Evolutionary conservation across 1,140 invertebrate genomes (phyloP), one percentile per base, ranked within the genome.

Genomic region (Linepithema humile): DNA sequence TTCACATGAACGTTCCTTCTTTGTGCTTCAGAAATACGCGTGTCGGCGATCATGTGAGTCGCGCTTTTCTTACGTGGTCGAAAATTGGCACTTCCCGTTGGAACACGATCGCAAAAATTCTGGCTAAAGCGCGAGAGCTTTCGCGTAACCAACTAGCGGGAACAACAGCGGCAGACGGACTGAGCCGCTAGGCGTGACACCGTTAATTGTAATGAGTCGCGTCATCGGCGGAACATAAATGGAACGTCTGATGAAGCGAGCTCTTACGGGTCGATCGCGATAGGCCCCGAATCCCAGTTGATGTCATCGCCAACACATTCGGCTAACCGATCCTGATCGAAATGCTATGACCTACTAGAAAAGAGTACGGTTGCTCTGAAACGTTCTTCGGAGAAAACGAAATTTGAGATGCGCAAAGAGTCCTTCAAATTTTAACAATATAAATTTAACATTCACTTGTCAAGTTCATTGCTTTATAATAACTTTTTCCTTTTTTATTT

Each of bases 121-220:
- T 17, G 15, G 29, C 35, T 35, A 26, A 64, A 26, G 29, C 32
- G 59, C 73, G 43, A 64, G 38, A 72, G 50, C 53, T 32, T 55
- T 87, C 65, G 65, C 73, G 43, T 45, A 74, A 82, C 38, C 70
- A 75, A 29, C 75, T 29, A 57, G 62, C 60, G 75, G 38, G 70
- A 60, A 82, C 29, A 70, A 78, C 50, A 50, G 70, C 83, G 35
- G 57, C 62, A 57, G 69, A 82, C 74, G 64, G 32, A 88, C 87
- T 88, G 83, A 85, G 67, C 62, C 75, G 48, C 75, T 67, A 77
- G 75, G 70, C 82, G 43, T 77, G 75, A 77, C 78, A 78, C 85
- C 86, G 86, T 83, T 80, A 88, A 85, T 88, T 88, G 85, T 88
- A 89, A 88, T 89, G 84, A 83, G 60, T 77, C 86, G 74, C 87